phyloP scores from a whole-genome alignment of 2,797 vertebrate species.

The Scleropages formosus region DNA sequence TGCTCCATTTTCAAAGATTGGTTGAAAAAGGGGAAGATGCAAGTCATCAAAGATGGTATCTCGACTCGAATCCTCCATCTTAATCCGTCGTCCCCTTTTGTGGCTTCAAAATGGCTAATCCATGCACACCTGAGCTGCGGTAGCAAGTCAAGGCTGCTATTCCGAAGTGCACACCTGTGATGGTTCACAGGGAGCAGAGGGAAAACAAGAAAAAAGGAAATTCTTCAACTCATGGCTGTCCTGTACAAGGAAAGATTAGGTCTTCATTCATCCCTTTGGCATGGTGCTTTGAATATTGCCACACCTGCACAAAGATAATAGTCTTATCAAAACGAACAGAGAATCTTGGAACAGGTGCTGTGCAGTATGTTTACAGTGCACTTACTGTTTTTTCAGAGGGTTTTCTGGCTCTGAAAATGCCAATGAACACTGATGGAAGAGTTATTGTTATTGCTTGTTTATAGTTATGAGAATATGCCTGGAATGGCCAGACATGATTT shows the following conservation, averaged over 20 bases:
- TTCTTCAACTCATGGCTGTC: background rate
- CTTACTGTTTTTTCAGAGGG: background rate
- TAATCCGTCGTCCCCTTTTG: conserved; percentile 42
- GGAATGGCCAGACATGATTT: background rate
- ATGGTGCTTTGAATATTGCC: conserved; percentile 4
- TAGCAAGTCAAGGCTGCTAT: conserved; percentile 18
- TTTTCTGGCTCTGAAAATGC: background rate
- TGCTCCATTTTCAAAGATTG: background rate
- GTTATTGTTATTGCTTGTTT: background rate
- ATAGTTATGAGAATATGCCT: background rate
- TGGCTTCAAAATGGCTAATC: conserved; percentile 51
- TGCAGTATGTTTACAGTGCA: background rate
- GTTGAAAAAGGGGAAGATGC: conserved; percentile 24
- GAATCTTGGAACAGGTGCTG: background rate
- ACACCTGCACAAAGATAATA: background rate
- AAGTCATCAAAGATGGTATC: conserved; percentile 35
- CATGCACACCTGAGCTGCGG: conserved; percentile 30
- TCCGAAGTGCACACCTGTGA: conserved; percentile 46
- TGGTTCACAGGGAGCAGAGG: conserved; percentile 44
- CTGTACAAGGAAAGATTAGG: background rate
- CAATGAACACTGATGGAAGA: background rate
- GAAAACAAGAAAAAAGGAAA: conserved; percentile 25
- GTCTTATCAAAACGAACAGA: background rate
- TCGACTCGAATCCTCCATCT: conserved; percentile 38
- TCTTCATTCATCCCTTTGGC: background rate